Base-by-base conservation (phyloP, 2,888 invertebrate genomes). In the Xanthia icteritia region DNA sequence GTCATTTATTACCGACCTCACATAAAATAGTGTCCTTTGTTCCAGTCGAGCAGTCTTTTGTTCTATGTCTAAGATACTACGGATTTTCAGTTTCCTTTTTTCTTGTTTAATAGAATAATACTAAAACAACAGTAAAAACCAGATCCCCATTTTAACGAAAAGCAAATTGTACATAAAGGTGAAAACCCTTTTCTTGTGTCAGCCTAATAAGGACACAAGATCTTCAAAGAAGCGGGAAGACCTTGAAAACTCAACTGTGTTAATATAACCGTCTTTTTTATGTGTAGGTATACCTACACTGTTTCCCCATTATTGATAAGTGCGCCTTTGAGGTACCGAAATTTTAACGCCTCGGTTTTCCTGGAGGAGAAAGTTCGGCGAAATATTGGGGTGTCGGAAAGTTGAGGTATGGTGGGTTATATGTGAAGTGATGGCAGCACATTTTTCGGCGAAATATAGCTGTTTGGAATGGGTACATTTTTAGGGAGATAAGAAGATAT, bases 321-420 rank as follows among this genome's bases (percentile, higher is more conserved):
- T 65, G 42, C n/a, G 67, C 23, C 67, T 84, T 79, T 86, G 77
- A 68, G 51, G 71, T 54, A 65, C 70, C 71, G n/a, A 66, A 65
- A 78, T 72, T 79, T 77, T 64, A 72, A 76, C 68, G 65, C 71
- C 58, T 69, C 67, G 11, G 15, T 67, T 64, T 56, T 27, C 8
- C 5, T 3, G 8, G 65, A 56, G n/a, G n/a, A 58, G n/a, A 67
- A 84, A 82, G 60, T 85, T 76, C 66, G 27, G 58, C 6, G 61
- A 39, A 76, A 66, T 74, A 69, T 64, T 72, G 45, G 31, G 58
- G 58, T 76, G 74, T 61, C 56, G 54, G 65, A 60, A 63, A 48
- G 64, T 61, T 68, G n/a, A n/a, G 20, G 42, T 13, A 39, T 75
- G 60, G 67, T 36, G 60, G 70, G 79, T 69, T 36, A 42, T 5